phyloP scores from a whole-genome alignment of 2,797 vertebrate species.

The Enteromius viviparus region DNA sequence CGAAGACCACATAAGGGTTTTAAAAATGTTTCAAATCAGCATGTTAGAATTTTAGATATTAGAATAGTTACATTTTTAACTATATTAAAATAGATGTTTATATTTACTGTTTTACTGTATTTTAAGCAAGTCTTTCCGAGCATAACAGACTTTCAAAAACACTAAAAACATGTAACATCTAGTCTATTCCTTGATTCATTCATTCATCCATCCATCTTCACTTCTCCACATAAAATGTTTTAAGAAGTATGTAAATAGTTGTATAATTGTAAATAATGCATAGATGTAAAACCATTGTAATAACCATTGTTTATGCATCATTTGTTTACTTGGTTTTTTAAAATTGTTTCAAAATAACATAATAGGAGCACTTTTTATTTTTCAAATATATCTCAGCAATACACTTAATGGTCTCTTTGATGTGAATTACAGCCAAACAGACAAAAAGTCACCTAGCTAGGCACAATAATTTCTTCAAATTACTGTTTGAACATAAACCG shows the following conservation, averaged over 20 bases:
- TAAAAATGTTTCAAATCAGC: background rate
- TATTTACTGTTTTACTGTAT: background rate
- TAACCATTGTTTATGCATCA: background rate
- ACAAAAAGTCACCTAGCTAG: background rate
- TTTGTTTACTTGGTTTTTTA: background rate
- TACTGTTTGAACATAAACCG: background rate
- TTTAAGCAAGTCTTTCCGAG: background rate
- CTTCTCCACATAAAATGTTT: background rate
- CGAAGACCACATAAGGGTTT: too few species aligned
- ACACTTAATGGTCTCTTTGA: background rate
- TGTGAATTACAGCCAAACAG: background rate
- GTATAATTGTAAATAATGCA: too few species aligned
- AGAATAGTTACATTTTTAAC: too few species aligned
- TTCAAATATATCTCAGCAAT: background rate
- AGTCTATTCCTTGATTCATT: background rate
- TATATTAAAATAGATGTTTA: background rate
- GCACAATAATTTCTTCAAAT: background rate
- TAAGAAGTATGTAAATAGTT: background rate
- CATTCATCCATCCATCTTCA: background rate
- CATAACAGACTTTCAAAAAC: background rate
- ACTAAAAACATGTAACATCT: background rate
- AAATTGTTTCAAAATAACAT: background rate
- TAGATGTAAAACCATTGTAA: background rate
- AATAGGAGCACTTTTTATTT: background rate
- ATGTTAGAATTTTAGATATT: background rate